Percentiles rank a stretch among this genome's conserved stretches.
These are phyloP conservation scores for Azemiops feae DNA, from an alignment of 2,113 vertebrate species.

Conservation along the genomic window DNA sequence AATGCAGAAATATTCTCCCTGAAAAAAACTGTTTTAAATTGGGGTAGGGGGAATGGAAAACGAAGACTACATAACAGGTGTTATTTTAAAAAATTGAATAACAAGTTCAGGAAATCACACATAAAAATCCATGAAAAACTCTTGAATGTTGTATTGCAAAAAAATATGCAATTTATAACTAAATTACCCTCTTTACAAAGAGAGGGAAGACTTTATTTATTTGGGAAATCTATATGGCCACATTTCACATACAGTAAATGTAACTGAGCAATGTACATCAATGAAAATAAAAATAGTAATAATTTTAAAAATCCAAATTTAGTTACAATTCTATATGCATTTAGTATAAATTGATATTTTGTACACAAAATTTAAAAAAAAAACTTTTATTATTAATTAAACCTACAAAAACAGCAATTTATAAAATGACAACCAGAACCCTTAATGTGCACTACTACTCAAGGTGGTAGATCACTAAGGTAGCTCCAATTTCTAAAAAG, in stretches of 20 bases:
- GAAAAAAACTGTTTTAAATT: neutral
- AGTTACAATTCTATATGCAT: neutral
- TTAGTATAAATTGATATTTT: neutral
- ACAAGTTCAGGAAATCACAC: neutral
- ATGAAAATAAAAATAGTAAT: neutral
- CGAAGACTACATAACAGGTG: neutral
- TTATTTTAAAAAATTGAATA: neutral
- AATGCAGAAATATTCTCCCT: neutral
- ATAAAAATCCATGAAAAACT: neutral
- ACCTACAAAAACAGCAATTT: neutral
- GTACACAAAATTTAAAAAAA: neutral
- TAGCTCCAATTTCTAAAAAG: neutral
- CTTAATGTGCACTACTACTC: neutral
- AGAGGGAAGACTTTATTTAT: neutral
- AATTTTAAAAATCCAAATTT: neutral
- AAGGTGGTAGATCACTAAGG: neutral
- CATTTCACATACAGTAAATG: neutral
- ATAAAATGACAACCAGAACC: neutral
- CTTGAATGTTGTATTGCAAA: neutral
- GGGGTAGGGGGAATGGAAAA: neutral
- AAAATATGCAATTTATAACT: neutral
- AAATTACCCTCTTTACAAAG: neutral
- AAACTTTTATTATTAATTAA: neutral
- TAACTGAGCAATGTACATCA: neutral
- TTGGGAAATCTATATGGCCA: neutral